Conservation (phyloP, 2,888 invertebrate genomes). For the Eristalis pertinax region DNA sequence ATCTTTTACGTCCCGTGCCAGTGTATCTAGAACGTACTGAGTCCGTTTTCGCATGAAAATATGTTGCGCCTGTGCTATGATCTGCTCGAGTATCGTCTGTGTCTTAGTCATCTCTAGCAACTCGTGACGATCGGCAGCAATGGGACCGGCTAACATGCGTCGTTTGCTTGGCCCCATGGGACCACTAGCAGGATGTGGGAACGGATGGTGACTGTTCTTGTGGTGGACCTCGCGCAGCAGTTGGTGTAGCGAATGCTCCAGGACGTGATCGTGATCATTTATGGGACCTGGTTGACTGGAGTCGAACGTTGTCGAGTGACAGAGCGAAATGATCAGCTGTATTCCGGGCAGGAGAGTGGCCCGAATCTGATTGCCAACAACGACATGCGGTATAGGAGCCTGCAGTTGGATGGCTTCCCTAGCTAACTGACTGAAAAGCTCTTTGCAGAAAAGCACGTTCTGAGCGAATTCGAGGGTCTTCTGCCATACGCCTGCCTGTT, state of each 20-base stretch:
- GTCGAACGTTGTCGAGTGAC: slow-evolving; percentile 89
- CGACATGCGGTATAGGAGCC: slow-evolving; percentile 97
- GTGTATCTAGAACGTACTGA: slow-evolving; percentile 95
- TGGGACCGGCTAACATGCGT: slow-evolving; percentile 94
- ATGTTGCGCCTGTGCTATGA: slow-evolving; percentile 97
- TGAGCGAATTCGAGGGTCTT: slow-evolving; percentile 98
- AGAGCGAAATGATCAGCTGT: slow-evolving; percentile 94
- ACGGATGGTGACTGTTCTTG: slow-evolving; percentile 95
- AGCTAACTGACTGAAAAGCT: slow-evolving; percentile 95
- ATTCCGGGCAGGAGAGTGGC: slow-evolving; percentile 97
- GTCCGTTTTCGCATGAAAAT: slow-evolving; percentile 95
- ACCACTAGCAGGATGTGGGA: slow-evolving; percentile 97
- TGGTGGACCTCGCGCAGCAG: slow-evolving; percentile 95
- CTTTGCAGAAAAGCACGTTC: slow-evolving; percentile 98
- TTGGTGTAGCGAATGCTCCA: slow-evolving; percentile 98
- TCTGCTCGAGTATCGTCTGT: slow-evolving; percentile 96
- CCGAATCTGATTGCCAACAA: slow-evolving; percentile 98
- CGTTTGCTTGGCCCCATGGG: slow-evolving; percentile 96
- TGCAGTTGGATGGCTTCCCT: slow-evolving; percentile 97
- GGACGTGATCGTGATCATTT: slow-evolving; percentile 95
- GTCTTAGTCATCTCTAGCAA: slow-evolving; percentile 94
- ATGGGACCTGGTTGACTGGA: slow-evolving; percentile 82
- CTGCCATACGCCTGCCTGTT: slow-evolving; percentile 91
- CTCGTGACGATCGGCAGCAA: slow-evolving; percentile 93
- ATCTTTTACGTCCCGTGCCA: slow-evolving; percentile 96